Evolutionary conservation across 2,797 vertebrate species (phyloP), one percentile per base, ranked within the genome.

Genomic region (Anabacerthia variegaticeps): DNA sequence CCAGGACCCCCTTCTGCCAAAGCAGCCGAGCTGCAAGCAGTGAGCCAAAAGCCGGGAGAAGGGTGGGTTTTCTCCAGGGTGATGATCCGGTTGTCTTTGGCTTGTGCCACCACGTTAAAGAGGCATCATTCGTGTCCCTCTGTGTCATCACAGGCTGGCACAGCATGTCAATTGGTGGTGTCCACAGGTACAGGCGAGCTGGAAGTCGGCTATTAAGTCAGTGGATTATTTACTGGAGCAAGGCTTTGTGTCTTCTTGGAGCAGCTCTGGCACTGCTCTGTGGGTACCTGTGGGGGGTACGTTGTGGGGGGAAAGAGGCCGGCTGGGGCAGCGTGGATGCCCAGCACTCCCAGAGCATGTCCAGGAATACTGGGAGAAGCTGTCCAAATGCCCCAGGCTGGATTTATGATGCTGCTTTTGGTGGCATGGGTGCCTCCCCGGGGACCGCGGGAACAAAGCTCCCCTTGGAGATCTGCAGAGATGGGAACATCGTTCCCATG

Each of bases 401-500:
- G 55, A 19, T 83, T 92, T 44, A 32, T 65, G 75, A 32, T 10
- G 15, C 58, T 5, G 9, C 49, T 83, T 89, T 63, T 54, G 0
- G 1, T 66, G 36, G 62, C 1, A 0, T 85, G 84, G 72, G 48
- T 93, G 85, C 73, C 36, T 94, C 72, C 52, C 19, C 2, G 1
- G 82, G 63, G 77, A 48, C 67, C 0, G 0, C 0, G 0, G 55
- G 62, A 94, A 95, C 91, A 94, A 96, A 95, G 88, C 37, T 81
- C 22, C 41, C 51, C 83, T 93, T 94, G 77, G 86, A 95, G 34
- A 21, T 82, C 76, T 85, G 78, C 82, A 72, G 82, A 48, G 56
- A 54, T 19, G 85, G 88, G 87, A 85, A 67, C 66, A 61, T 58
- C 2, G 21, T 95, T 96, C 88, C 88, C 66, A 89, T 92, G 82